A percentile compares a stretch with the other conserved stretches of the same genome.
Conservation (phyloP, 1,140 invertebrate genomes). For the Trichonephila clavata region DNA sequence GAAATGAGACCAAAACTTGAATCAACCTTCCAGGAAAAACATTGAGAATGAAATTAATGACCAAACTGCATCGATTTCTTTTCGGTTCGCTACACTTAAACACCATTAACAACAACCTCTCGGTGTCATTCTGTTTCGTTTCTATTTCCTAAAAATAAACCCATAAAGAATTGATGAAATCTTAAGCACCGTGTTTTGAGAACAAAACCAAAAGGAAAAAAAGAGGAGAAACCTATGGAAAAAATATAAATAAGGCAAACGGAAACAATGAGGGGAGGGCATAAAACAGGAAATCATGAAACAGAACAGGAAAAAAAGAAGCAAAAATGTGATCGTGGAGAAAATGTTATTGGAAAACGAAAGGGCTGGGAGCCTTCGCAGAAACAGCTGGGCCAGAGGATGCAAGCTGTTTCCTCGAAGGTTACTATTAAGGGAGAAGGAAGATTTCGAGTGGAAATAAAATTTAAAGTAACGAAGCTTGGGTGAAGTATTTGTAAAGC, state of each 20-base stretch:
- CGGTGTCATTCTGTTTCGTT: constrained; percentile 60
- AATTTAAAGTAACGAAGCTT: constrained; percentile 20
- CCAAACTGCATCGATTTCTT: constrained; percentile 40
- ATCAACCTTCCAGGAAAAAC: constrained; percentile 11
- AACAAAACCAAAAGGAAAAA: background rate
- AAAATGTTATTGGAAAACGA: constrained; percentile 67
- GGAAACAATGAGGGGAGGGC: background rate
- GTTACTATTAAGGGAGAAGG: background rate
- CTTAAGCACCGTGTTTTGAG: constrained; percentile 49
- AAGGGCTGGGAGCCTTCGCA: background rate
- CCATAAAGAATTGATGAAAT: constrained; percentile 62
- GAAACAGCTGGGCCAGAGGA: constrained; percentile 34
- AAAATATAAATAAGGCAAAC: background rate
- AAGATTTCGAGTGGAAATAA: constrained; percentile 53
- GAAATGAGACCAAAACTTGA: background rate
- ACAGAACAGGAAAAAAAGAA: background rate
- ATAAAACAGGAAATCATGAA: constrained; percentile 32
- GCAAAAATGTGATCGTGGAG: constrained; percentile 48
- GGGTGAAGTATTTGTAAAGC: background rate
- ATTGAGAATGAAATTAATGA: constrained; percentile 60
- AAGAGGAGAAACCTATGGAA: background rate
- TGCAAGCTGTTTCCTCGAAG: constrained; percentile 42
- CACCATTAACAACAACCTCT: constrained; percentile 67
- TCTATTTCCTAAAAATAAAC: constrained; percentile 46
- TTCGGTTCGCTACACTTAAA: constrained; percentile 48